These are phyloP conservation scores for Eriocheir sinensis DNA, from an alignment of 1,140 invertebrate genomes.

Conservation along the genomic window DNA sequence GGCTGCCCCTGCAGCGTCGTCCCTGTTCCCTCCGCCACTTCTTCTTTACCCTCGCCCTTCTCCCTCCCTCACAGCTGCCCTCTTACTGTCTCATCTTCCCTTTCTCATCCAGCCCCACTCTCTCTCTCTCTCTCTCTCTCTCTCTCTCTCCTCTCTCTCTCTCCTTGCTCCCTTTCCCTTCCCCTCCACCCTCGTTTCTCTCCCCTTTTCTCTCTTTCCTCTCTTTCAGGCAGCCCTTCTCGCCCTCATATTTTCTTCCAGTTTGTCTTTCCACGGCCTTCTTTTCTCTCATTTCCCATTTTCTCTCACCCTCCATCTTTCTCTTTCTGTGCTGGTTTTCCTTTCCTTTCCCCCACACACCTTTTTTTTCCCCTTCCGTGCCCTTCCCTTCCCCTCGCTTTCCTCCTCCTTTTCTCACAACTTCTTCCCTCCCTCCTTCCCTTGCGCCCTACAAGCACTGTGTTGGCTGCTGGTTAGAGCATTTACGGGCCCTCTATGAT, in stretches of 20 bases:
- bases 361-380: not conserved
- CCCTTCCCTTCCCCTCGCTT: not conserved
- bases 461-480: not conserved
- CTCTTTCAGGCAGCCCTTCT: not conserved
- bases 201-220: not conserved
- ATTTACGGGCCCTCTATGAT: not conserved
- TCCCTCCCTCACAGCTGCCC: not conserved
- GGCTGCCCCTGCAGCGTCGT: not conserved
- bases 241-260: not conserved
- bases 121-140: not conserved
- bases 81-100: not conserved
- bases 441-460: not conserved
- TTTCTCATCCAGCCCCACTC: not conserved
- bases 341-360: not conserved
- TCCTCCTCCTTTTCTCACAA: not conserved
- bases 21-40: not conserved
- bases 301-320: not conserved
- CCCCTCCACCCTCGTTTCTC: not conserved
- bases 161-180: not conserved
- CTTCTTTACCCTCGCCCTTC: constrained; percentile 3
- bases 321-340: not conserved
- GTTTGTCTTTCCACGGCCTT: not conserved
- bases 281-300: not conserved
- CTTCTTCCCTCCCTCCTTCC: not conserved
- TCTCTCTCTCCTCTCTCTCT: constrained; percentile 36